Base-by-base conservation (phyloP, 2,888 invertebrate species). In the Epinotia ramella region DNA sequence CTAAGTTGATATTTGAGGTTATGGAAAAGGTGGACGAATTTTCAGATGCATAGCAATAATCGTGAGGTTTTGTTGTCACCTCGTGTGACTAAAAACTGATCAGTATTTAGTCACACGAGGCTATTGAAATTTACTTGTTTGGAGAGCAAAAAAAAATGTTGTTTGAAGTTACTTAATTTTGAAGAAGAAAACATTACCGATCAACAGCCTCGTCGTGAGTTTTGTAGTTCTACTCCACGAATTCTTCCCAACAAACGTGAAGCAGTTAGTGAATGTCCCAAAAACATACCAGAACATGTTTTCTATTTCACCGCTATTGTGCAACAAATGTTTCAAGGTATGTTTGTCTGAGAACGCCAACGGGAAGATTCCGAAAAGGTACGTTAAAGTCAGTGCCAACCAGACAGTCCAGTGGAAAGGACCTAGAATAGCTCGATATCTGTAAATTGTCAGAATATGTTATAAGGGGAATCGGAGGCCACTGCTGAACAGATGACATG, bases 251-350 rank as follows among this genome's bases (percentile, higher is more conserved):
- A 94, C 89, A 82, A 97, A 97, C 0, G 96, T 96, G 82, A 97
- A 97, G 80, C 96, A 96, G 84, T 97, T 97, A 0, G 97, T 97
- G 84, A 97, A 97, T 62, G 97, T 97, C 6, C 97, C 97, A 82
- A 97, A 97, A 73, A 97, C 97, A 84, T 97, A 97, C 97, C 97
- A 97, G 87, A 97, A 97, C 97, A 97, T 97, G 82, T 97, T 97
- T 88, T 97, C 97, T 56, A 97, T 92, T 91, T 97, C 96, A 68
- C 96, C 96, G 76, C 96, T 96, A 80, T 96, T 95, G 59, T 96
- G 94, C 44, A 97, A 81, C 46, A 97, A 89, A 83, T 96, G 96
- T 11, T 90, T 93, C 20, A 97, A 86, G 0, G 96, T 95, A 76
- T 96, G 95, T 80, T 96, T 96, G 82, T 97, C 96, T 0, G 97